Percentiles rank a stretch among this genome's conserved stretches.
phyloP scores from a whole-genome alignment of 2,888 invertebrate genomes.

The Agrochola litura region DNA sequence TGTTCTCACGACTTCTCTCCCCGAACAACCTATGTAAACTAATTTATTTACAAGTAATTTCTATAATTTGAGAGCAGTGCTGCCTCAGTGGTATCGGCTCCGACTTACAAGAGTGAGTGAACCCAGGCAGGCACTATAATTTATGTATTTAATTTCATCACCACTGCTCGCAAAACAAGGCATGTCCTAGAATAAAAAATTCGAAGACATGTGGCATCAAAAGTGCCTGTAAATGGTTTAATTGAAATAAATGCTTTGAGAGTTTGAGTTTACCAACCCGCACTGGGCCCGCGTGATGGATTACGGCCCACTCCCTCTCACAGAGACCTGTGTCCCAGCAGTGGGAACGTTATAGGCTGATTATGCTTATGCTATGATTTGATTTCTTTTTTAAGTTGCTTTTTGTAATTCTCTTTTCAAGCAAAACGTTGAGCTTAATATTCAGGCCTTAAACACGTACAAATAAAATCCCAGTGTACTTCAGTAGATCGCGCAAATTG shows the following conservation, averaged over 20 bases:
- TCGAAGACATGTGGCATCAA: too few species aligned
- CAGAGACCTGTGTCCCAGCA: not conserved
- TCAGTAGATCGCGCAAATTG: constrained; percentile 46
- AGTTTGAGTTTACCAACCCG: too few species aligned
- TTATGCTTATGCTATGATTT: not conserved
- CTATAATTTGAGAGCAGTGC: not conserved
- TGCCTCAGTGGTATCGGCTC: too few species aligned
- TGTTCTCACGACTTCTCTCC: not conserved
- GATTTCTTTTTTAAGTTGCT: not conserved
- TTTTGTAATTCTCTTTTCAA: not conserved
- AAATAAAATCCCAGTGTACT: constrained; percentile 7
- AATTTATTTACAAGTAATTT: not conserved
- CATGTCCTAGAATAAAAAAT: too few species aligned
- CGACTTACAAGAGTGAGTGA: too few species aligned
- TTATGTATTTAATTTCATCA: too few species aligned
- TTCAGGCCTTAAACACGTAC: not conserved
- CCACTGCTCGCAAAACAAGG: too few species aligned
- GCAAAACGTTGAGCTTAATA: not conserved
- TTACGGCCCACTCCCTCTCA: not conserved
- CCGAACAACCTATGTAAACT: not conserved
- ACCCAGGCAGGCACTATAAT: too few species aligned
- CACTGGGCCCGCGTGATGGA: not conserved
- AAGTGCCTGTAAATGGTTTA: too few species aligned
- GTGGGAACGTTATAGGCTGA: not conserved
- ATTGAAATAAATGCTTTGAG: too few species aligned